Percentiles rank a stretch among this genome's conserved stretches.
Conservation (phyloP, 2,113 vertebrate species). For the Pogona vitticeps region DNA sequence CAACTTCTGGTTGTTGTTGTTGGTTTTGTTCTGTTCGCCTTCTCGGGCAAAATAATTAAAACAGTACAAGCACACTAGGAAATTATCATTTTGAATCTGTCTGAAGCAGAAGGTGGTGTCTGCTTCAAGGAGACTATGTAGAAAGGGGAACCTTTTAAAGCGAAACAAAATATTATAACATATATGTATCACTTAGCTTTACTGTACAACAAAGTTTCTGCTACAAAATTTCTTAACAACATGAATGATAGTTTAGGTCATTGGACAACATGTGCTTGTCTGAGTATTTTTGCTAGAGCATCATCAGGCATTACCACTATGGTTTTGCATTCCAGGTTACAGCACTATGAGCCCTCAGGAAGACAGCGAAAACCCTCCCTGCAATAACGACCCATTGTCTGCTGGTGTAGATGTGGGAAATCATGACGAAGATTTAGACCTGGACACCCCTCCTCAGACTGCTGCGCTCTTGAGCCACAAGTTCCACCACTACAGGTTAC, state of each 20-base stretch:
- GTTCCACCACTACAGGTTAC: constrained; percentile 91
- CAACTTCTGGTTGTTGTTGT: too few species aligned
- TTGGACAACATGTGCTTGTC: neutral
- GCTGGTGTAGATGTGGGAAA: constrained; percentile 93
- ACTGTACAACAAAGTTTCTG: neutral
- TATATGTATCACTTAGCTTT: neutral
- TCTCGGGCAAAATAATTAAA: neutral
- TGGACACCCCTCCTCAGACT: constrained; percentile 94
- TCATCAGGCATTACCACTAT: neutral
- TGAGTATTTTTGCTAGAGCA: neutral
- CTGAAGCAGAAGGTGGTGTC: accelerated
- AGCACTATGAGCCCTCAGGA: constrained; percentile 99
- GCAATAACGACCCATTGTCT: constrained; percentile 92
- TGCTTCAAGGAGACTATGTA: neutral
- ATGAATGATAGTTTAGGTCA: neutral
- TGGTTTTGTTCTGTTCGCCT: neutral
- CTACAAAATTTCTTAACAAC: neutral
- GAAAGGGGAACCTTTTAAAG: neutral
- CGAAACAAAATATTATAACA: accelerated
- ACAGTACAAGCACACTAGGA: neutral
- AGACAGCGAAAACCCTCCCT: constrained; percentile 95
- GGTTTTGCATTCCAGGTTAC: constrained; percentile 81
- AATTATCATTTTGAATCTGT: neutral
- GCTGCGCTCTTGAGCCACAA: constrained; percentile 95
- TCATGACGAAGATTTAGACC: constrained; percentile 94